Percentiles rank a stretch among this genome's conserved stretches.
These are phyloP conservation scores for Cyclopterus lumpus DNA, from an alignment of 2,797 vertebrate species.

Conservation along the genomic window DNA sequence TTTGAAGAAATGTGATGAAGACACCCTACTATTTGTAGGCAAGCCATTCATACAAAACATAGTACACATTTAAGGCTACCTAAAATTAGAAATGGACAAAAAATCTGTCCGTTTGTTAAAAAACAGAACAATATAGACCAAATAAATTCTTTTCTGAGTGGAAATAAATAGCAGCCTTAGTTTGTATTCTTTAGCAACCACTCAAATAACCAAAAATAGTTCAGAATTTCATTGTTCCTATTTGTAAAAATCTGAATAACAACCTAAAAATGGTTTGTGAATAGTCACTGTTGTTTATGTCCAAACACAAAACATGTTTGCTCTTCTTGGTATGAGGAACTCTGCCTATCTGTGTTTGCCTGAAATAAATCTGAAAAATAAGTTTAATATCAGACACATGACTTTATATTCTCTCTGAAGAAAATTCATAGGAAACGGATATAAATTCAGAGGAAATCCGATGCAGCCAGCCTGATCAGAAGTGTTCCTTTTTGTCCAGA, in stretches of 20 bases:
- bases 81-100: neutral
- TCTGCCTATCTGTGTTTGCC: neutral
- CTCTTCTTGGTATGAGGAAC: neutral
- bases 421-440: conserved; percentile 18
- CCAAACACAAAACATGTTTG: neutral
- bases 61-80: neutral
- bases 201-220: neutral
- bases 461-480: conserved; percentile 37
- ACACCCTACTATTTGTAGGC: neutral
- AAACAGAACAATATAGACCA: neutral
- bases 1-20: neutral
- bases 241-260: neutral
- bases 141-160: no score
- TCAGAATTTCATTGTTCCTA: neutral
- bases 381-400: conserved; percentile 10
- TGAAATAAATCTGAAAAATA: neutral
- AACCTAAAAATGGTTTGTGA: neutral
- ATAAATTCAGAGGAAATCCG: conserved; percentile 42
- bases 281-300: neutral
- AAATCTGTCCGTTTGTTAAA: neutral
- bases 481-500: conserved; percentile 35
- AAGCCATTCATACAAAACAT: neutral
- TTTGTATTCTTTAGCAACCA: neutral
- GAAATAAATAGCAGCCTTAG: neutral
- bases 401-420: conserved; percentile 2